phyloP scores from a whole-genome alignment of 2,888 invertebrate genomes.

The Volucella zonaria region DNA sequence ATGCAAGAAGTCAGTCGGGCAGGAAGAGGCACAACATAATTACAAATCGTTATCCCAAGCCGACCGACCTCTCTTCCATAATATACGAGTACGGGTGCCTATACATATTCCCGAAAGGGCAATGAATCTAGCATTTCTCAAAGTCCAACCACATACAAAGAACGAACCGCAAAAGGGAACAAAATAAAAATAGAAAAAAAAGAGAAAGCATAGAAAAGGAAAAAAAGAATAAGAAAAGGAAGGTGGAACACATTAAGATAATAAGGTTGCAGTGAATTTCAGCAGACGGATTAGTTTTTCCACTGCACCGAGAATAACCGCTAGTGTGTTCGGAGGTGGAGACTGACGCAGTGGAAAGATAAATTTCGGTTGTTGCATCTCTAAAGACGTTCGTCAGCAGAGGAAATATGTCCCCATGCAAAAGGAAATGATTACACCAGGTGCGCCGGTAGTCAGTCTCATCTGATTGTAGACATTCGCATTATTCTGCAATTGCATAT shows the following conservation, averaged over 20 bases:
- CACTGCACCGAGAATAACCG: slow-evolving; percentile 37
- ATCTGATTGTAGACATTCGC: too few relatives aligned
- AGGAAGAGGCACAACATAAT: slow-evolving; percentile 54
- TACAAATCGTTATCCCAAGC: slow-evolving; percentile 64
- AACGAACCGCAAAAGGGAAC: slow-evolving; percentile 24
- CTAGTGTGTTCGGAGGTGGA: too few relatives aligned
- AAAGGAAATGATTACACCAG: too few relatives aligned
- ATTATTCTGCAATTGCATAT: too few relatives aligned
- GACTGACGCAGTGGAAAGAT: too few relatives aligned
- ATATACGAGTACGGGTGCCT: not conserved
- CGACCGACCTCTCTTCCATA: slow-evolving; percentile 32
- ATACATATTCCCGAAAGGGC: slow-evolving; percentile 58
- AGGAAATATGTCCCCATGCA: too few relatives aligned
- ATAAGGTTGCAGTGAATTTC: slow-evolving; percentile 72
- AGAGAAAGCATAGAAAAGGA: slow-evolving; percentile 10
- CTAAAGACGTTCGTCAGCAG: too few relatives aligned
- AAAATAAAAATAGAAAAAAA: slow-evolving; percentile 10
- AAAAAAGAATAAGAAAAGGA: slow-evolving; percentile 9
- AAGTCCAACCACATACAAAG: slow-evolving; percentile 30
- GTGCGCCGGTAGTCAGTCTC: too few relatives aligned
- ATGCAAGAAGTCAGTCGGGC: slow-evolving; percentile 29
- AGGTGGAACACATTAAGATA: slow-evolving; percentile 64
- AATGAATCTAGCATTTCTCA: slow-evolving; percentile 58
- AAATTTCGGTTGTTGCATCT: too few relatives aligned
- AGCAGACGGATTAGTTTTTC: slow-evolving; percentile 71